Evolutionary conservation across 2,888 invertebrate genomes (phyloP), one percentile per base, ranked within the genome.

Genomic region (Pycnomerus fuliginosus): DNA sequence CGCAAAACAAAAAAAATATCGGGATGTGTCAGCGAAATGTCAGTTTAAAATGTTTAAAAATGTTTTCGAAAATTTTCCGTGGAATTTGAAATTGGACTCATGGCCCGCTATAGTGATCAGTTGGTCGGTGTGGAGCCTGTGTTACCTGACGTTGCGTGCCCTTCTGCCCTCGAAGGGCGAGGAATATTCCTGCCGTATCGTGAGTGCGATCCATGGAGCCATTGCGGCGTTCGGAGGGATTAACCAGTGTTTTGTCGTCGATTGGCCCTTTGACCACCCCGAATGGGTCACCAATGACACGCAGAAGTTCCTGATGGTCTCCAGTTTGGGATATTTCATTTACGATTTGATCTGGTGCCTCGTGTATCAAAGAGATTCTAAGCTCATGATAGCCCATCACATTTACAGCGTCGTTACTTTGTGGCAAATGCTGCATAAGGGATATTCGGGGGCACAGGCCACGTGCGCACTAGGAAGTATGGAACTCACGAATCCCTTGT

Each of bases 271-370:
- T 45, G 57, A 61, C 10, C 59, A 59, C 44, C 64, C 65, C 3
- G 58, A 63, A 37, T 63, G 65, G 59, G 48, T 48, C 3, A 62
- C 65, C 1, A 62, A 58, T 13, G 51, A 54, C 17, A 44, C 55
- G 5, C 67, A 70, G 42, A 52, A 53, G n/a, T 57, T 65, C 2
- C 63, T 80, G 16, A 74, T 83, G 73, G 58, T 76, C 1, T 74
- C 76, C 68, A 81, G 81, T 28, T 75, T 80, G 66, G 80, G 82
- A 12, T 83, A 82, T 68, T 83, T 83, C 62, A 71, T 80, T 1
- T 78, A 79, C 56, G 83, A 83, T 66, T 67, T 80, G 22, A 58
- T 74, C 7, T 82, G 82, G 82, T 79, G 79, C 58, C 52, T 78
- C 8, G 55, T 73, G 33, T 75, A 79, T 65, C 55, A 63, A 7